Conservation (phyloP, 1,140 invertebrate species). For the Drosophila kohkoa region DNA sequence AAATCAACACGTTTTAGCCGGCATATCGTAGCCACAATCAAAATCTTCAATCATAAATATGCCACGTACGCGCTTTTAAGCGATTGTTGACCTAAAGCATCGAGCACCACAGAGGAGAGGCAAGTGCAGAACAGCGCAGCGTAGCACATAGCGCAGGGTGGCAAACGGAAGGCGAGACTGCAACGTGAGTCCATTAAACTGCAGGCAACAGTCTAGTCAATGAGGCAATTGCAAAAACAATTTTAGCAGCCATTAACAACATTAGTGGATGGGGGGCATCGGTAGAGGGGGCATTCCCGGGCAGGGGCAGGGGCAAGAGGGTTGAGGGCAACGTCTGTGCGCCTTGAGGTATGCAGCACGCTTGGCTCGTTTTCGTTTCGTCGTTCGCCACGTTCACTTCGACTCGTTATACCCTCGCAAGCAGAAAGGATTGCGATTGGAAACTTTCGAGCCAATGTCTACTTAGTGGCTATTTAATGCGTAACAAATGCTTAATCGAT, state of each 20-base stretch:
- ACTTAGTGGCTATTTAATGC: too few relatives aligned
- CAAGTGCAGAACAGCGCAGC: background rate
- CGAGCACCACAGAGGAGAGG: slow-evolving; percentile 34
- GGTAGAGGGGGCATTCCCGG: too few relatives aligned
- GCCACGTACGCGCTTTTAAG: slow-evolving; percentile 74
- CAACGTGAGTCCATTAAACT: slow-evolving; percentile 66
- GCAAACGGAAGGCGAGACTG: slow-evolving; percentile 8
- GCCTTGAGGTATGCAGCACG: too few relatives aligned
- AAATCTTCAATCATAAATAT: slow-evolving; percentile 73
- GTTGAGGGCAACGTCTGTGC: too few relatives aligned
- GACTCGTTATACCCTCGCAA: too few relatives aligned
- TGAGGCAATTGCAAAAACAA: slow-evolving; percentile 72
- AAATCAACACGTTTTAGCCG: slow-evolving; percentile 66
- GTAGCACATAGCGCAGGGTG: background rate
- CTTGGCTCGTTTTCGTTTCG: too few relatives aligned
- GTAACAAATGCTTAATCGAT: too few relatives aligned
- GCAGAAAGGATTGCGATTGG: too few relatives aligned
- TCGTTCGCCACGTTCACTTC: too few relatives aligned
- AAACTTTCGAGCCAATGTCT: too few relatives aligned
- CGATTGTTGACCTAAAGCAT: slow-evolving; percentile 77
- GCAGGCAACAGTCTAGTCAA: slow-evolving; percentile 62
- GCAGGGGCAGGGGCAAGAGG: slow-evolving; percentile 1
- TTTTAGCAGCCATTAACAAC: too few relatives aligned
- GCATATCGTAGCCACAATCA: slow-evolving; percentile 54
- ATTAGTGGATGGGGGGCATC: too few relatives aligned